Percentiles rank a stretch among this genome's conserved stretches.
phyloP scores from a whole-genome alignment of 2,888 invertebrate genomes.

The Drosophila planitibia region DNA sequence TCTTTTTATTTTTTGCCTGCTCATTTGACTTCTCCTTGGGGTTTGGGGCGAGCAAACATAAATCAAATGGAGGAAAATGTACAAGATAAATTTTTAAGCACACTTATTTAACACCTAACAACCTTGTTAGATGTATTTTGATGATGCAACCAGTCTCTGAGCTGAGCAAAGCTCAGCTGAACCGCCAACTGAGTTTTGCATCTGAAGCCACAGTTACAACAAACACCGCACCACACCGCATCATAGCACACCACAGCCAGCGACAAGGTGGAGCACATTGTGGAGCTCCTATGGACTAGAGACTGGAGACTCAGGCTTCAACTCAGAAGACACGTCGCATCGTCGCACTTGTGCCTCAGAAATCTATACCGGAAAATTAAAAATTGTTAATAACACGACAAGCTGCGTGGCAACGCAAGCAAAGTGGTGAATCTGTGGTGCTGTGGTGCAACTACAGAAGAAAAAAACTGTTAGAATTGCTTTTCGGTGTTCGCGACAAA shows the following conservation, averaged over 20 bases:
- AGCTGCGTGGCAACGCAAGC: constrained; percentile 53
- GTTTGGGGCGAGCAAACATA: constrained; percentile 67
- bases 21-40: constrained; percentile 52
- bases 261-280: constrained; percentile 72
- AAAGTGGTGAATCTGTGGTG: constrained; percentile 40
- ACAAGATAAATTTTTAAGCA: constrained; percentile 84
- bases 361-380: constrained; percentile 82
- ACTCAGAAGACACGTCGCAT: constrained; percentile 43
- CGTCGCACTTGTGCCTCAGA: constrained; percentile 62
- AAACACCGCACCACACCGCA: constrained; percentile 14
- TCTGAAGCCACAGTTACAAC: constrained; percentile 19
- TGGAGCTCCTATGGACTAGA: constrained; percentile 26
- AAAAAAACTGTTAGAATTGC: constrained; percentile 78
- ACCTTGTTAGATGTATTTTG: constrained; percentile 82
- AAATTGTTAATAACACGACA: constrained; percentile 81
- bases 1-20: constrained; percentile 16
- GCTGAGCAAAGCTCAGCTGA: constrained; percentile 7
- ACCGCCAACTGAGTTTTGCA: constrained; percentile 11
- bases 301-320: constrained; percentile 12
- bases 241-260: constrained; percentile 17
- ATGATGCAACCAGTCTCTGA: constrained; percentile 67
- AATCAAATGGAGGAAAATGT: constrained; percentile 82
- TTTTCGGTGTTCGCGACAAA: constrained; percentile 72
- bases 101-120: constrained; percentile 83
- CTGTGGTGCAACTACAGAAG: constrained; percentile 32